phyloP scores from a whole-genome alignment of 2,888 invertebrate species.

The Sinodicranocentrus sp. region DNA sequence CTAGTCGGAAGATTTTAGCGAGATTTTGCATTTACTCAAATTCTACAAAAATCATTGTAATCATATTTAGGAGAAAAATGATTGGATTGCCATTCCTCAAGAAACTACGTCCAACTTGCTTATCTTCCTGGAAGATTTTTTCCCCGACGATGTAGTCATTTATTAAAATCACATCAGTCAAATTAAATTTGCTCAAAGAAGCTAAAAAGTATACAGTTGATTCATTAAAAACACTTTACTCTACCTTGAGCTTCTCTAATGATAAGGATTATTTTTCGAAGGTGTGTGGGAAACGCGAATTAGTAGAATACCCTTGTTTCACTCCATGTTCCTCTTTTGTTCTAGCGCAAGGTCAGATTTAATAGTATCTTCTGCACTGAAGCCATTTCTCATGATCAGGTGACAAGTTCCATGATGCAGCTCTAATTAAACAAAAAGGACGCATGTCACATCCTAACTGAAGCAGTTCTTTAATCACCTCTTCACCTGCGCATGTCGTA shows the following conservation, averaged over 20 bases:
- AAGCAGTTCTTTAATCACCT: constrained; percentile 49
- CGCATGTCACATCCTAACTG: constrained; percentile 28
- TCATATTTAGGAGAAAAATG: not conserved
- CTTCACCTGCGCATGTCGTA: constrained; percentile 12
- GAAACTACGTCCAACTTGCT: not conserved
- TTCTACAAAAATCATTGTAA: not conserved
- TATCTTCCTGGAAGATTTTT: not conserved
- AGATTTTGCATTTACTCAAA: not conserved
- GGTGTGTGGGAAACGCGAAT: too few relatives aligned
- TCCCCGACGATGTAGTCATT: too few relatives aligned
- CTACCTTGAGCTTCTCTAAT: too few relatives aligned
- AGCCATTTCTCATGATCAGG: constrained; percentile 16
- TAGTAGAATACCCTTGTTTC: too few relatives aligned
- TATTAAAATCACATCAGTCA: too few relatives aligned
- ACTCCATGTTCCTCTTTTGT: not conserved
- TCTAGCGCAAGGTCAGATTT: constrained; percentile 34
- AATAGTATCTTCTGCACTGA: constrained; percentile 13
- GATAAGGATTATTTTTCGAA: too few relatives aligned
- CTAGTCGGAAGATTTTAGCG: constrained; percentile 3
- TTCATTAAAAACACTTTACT: too few relatives aligned
- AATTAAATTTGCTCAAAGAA: too few relatives aligned
- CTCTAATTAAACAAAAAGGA: constrained; percentile 60
- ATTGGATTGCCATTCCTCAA: not conserved
- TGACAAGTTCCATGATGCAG: constrained; percentile 54
- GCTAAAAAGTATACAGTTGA: too few relatives aligned